phyloP scores from a whole-genome alignment of 1,140 invertebrate genomes.

The Teleogryllus occipitalis region DNA sequence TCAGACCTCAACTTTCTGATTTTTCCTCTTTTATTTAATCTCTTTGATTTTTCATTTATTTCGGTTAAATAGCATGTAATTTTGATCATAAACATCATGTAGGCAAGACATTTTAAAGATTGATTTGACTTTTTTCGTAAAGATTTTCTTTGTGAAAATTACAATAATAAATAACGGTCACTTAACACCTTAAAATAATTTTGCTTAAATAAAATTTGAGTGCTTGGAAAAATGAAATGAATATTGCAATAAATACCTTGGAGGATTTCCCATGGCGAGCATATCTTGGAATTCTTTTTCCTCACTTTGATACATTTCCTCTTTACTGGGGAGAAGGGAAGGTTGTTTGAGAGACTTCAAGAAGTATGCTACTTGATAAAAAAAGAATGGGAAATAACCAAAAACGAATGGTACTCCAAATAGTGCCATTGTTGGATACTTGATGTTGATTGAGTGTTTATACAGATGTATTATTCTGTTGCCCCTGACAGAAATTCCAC shows the following conservation, averaged over 20 bases:
- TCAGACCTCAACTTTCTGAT: too few relatives aligned
- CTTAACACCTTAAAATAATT: too few relatives aligned
- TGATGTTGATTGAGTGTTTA: not conserved
- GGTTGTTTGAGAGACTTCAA: not conserved
- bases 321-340: not conserved
- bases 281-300: not conserved
- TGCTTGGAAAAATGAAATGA: too few relatives aligned
- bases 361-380: not conserved
- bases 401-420: not conserved
- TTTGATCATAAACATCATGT: too few relatives aligned
- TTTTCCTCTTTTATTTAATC: too few relatives aligned
- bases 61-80: too few relatives aligned
- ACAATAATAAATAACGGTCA: too few relatives aligned
- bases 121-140: too few relatives aligned
- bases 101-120: too few relatives aligned
- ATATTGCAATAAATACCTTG: not conserved
- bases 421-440: not conserved
- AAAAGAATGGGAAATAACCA: not conserved
- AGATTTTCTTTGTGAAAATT: too few relatives aligned
- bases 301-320: not conserved
- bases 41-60: too few relatives aligned
- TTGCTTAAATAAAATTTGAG: too few relatives aligned
- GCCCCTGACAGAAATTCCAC: not conserved
- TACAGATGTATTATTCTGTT: not conserved
- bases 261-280: not conserved